Conservation (phyloP, 2,113 vertebrate genomes). For the Eptesicus fuscus region DNA sequence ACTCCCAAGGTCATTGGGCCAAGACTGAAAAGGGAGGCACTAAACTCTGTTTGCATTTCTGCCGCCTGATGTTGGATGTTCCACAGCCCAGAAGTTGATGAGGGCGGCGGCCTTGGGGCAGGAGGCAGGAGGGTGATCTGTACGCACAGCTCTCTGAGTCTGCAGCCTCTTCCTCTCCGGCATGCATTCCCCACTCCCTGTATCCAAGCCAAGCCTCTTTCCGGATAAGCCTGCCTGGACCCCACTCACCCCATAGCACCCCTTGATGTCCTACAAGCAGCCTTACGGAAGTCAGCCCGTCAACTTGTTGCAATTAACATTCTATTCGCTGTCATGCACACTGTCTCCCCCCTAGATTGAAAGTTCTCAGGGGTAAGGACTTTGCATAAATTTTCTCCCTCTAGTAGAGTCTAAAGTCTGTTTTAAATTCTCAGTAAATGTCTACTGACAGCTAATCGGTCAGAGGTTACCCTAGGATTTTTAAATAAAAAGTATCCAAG, state of each 20-base stretch:
- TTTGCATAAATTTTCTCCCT: background rate
- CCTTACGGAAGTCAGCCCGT: background rate
- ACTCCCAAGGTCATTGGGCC: background rate
- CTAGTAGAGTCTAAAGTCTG: background rate
- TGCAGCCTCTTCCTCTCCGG: background rate
- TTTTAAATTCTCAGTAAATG: background rate
- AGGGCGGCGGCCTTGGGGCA: background rate
- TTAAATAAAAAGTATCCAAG: background rate
- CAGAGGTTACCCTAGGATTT: background rate
- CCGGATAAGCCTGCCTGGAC: background rate
- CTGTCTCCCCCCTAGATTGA: no score
- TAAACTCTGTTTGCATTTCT: background rate
- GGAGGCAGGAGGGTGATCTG: background rate
- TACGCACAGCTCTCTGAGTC: background rate
- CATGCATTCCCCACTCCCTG: no score
- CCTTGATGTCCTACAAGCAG: background rate
- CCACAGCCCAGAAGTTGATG: background rate
- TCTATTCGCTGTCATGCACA: background rate
- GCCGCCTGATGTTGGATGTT: background rate
- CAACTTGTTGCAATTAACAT: background rate
- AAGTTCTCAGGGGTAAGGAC: background rate
- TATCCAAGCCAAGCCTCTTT: background rate
- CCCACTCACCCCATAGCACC: accelerated
- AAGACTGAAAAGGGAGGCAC: background rate
- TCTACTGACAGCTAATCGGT: background rate